Evolutionary conservation across 1,140 invertebrate species (phyloP).

Genomic region (Euwallacea fornicatus): DNA sequence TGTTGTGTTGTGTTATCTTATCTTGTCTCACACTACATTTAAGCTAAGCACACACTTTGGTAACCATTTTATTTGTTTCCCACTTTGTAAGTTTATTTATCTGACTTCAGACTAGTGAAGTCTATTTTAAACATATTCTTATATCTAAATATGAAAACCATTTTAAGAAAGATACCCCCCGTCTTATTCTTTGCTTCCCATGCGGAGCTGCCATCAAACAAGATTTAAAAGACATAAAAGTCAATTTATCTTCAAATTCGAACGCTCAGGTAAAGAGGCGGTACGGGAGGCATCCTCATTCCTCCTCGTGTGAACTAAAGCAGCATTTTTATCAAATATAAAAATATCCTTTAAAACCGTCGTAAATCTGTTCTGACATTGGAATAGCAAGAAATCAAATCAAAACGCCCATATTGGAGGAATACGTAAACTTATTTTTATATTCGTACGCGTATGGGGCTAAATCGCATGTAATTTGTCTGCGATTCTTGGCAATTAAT

Average conservation of each 20-base stretch:
- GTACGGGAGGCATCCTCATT: neutral
- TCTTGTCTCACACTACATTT: constrained; percentile 6
- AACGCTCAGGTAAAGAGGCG: constrained; percentile 24
- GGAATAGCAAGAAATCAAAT: no score
- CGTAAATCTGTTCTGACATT: no score
- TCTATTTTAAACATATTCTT: neutral
- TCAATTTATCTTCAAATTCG: constrained; percentile 34
- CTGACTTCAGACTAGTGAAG: no score
- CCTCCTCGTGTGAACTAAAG: constrained; percentile 10
- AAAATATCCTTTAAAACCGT: neutral
- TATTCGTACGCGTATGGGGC: no score
- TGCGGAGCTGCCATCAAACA: constrained; percentile 1
- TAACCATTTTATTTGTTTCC: neutral
- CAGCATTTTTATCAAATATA: constrained; percentile 21
- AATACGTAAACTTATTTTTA: no score
- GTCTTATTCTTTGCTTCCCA: constrained; percentile 26
- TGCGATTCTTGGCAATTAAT: constrained; percentile 11
- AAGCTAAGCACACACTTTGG: neutral
- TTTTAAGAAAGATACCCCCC: constrained; percentile 25
- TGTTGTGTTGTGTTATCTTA: neutral
- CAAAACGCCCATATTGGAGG: no score
- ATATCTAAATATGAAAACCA: constrained; percentile 23
- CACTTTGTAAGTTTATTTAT: neutral
- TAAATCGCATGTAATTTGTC: neutral
- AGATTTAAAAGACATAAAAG: constrained; percentile 35